Base-by-base conservation (phyloP, 2,797 vertebrate genomes). In the Allobates femoralis region DNA sequence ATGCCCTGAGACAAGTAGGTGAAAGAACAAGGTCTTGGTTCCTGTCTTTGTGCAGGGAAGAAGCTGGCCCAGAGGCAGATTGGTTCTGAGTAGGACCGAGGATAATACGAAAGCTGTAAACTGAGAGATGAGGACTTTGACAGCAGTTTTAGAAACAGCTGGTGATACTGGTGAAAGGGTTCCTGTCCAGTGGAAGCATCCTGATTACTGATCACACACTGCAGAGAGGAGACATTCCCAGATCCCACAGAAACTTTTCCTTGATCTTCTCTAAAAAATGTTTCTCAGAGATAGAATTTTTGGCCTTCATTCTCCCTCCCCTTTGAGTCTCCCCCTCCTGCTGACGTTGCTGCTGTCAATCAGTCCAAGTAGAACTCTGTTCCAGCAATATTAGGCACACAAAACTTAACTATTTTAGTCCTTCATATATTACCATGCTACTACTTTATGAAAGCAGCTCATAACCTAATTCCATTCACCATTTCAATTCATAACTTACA, bases 291-390 rank as follows among this genome's bases (percentile, higher is more conserved):
- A 94, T 92, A 90, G 93, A 91, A 92, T 94, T 94, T 93, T 95
- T 93, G 92, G 91, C 92, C 93, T 91, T 92, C 90, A 90, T 86
- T 92, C 94, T 92, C 92, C 92, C 93, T 91, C 91, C 89, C 90
- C 90, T 91, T 90, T 91, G 92, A 89, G 91, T 91, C 89, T 90
- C 84, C 85, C 86, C 90, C 90, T 89, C 90, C 90, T 90, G 92
- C 94, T 96, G 96, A 96, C 95, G 96, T 96, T 93, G 94, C 92
- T 88, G 91, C 93, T 93, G 93, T 95, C 94, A 94, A 94, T 94
- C 94, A 94, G 91, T 85, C 76, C 89, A 69, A 56, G 75, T 69
- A 71, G 62, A 79, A 89, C 87, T 89, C 51, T 87, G 86, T 86
- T 90, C 90, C 86, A 89, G 89, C 88, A 89, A 90, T 90, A 90